A percentile compares a stretch with the other conserved stretches of the same genome.
phyloP scores from a whole-genome alignment of 1,140 invertebrate species.

The Dendrolimus punctatus region DNA sequence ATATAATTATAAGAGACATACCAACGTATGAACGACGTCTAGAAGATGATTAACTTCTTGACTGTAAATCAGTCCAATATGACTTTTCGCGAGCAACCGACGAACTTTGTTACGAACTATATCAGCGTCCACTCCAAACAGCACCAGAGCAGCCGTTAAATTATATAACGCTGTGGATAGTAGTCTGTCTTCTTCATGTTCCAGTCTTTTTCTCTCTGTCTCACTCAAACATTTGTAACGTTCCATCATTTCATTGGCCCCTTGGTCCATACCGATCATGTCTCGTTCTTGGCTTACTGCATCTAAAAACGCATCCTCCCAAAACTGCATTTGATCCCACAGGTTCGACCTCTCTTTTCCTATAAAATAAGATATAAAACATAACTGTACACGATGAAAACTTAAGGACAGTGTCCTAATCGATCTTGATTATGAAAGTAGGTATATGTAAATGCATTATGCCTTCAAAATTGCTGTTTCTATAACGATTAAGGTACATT shows the following conservation, averaged over 20 bases:
- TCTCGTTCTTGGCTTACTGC: constrained; percentile 99
- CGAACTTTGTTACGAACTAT: constrained; percentile 95
- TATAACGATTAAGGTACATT: too few species aligned
- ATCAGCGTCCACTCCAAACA: constrained; percentile 90
- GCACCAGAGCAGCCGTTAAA: constrained; percentile 95
- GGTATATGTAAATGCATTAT: too few species aligned
- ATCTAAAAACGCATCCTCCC: constrained; percentile 99
- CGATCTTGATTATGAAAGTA: too few species aligned
- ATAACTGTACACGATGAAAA: too few species aligned
- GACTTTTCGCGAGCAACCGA: constrained; percentile 95
- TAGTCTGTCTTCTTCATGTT: constrained; percentile 98
- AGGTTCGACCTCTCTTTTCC: constrained; percentile 81
- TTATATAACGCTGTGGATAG: constrained; percentile 97
- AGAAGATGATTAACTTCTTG: constrained; percentile 97
- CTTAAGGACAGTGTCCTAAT: too few species aligned
- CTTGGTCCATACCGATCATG: constrained; percentile 99
- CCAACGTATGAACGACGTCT: constrained; percentile 95
- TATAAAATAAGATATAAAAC: too few species aligned
- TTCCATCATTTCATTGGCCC: constrained; percentile 99
- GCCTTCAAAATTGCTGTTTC: too few species aligned
- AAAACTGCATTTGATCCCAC: constrained; percentile 99
- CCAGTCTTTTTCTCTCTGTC: constrained; percentile 94
- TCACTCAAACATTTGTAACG: constrained; percentile 95
- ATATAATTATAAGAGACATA: constrained; percentile 58
- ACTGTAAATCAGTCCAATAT: constrained; percentile 97